Base-by-base conservation (phyloP, 2,888 invertebrate genomes). In the Drosophila mercatorum region DNA sequence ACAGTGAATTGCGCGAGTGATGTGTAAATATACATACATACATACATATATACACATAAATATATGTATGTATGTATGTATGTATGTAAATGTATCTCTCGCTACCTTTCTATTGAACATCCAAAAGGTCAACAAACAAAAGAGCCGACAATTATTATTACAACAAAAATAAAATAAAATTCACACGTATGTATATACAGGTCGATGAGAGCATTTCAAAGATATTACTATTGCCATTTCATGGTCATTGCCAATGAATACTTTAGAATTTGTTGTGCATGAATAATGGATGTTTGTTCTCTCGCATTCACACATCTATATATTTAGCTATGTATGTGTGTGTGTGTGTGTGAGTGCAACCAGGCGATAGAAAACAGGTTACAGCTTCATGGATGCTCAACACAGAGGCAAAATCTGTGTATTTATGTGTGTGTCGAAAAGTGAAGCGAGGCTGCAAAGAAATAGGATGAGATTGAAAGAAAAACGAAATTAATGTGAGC, bases 181-280 rank as follows among this genome's bases (percentile, higher is more conserved):
- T 83, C 84, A 84, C 89, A 84, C 83, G 63, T 80, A 83, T 57
- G 6, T 31, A 31, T 31, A 51, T 28, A 36, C 34, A 47, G 47
- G 36, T 36, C 43, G 69, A 61, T 64, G 63, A 67, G 75, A 80
- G 70, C 44, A 75, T 76, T 70, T 69, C 28, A 55, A 75, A 75
- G 53, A 70, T 77, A 58, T 56, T 70, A 68, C 76, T 66, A 47
- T 63, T 63, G 66, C 75, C 56, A 79, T 89, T 90, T 89, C 89
- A 89, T 78, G 88, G 89, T 89, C 89, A 90, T 72, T 90, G 89
- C 73, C 89, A 83, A 70, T 79, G 77, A 78, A 75, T 81, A 81
- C 62, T 67, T 60, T 67, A 68, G 55, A 77, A 74, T 69, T 69
- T 67, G 68, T 66, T 56, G 65, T 62, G 68, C 59, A 75, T 68